Evolutionary conservation across 2,113 vertebrate species (phyloP).

Genomic region (cat (Felis catus)): F.catus_Fca126_mat1.0 CM031412.1:56926001-56926500

Average conservation of each 20-base stretch:
- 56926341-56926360: neutral
- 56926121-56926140: neutral
- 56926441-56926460: too few species aligned
- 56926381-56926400: neutral
- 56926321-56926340: neutral
- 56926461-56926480: too few species aligned
- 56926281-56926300: neutral
- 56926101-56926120: neutral
- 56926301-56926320: neutral
- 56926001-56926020: too few species aligned
- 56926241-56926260: neutral
- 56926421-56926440: too few species aligned
- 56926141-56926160: conserved; percentile 28
- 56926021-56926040: neutral
- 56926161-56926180: neutral
- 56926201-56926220: neutral
- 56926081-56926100: neutral
- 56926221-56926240: neutral
- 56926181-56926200: neutral
- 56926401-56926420: neutral
- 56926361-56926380: neutral
- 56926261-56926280: neutral
- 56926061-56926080: neutral
- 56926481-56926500: too few species aligned
- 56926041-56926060: neutral